Evolutionary conservation across 2,113 vertebrate species (phyloP).

Genomic region (Cardinalis cardinalis): DNA sequence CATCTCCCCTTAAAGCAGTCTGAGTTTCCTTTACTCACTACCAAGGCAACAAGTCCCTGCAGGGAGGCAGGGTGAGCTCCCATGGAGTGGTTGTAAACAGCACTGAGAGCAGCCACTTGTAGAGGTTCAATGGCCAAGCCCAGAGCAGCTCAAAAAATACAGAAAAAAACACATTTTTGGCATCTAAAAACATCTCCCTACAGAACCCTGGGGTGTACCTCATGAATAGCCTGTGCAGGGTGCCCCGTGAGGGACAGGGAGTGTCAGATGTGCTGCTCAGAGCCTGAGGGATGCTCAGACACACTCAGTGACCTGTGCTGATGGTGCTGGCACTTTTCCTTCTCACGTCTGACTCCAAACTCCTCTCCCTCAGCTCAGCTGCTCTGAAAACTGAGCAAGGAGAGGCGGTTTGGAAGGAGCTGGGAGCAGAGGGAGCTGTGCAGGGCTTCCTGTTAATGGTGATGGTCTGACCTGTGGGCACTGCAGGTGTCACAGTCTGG

Average conservation of each 20-base stretch:
- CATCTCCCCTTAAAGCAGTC: neutral
- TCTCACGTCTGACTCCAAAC: neutral
- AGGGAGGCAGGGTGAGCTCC: neutral
- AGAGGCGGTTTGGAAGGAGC: neutral
- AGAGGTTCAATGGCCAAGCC: neutral
- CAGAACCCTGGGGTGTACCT: rapidly evolving
- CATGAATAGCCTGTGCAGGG: rapidly evolving
- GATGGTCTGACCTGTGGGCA: neutral
- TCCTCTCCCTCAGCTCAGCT: neutral
- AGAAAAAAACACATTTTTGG: neutral
- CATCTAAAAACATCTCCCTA: neutral
- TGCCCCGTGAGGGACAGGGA: neutral
- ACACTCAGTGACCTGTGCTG: rapidly evolving
- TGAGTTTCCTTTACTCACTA: neutral
- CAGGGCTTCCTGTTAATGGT: rapidly evolving
- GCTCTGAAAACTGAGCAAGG: neutral
- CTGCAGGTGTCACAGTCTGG: neutral
- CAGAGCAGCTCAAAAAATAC: neutral
- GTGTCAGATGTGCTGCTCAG: neutral
- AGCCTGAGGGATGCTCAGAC: neutral
- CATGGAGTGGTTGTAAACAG: neutral
- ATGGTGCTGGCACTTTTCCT: neutral
- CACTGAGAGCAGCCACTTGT: neutral
- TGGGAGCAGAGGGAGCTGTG: neutral
- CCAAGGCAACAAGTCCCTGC: constrained; percentile 39